These are phyloP conservation scores for Leptinotarsa defecta DNA, from an alignment of 1,140 invertebrate genomes.

Conservation along the genomic window DNA sequence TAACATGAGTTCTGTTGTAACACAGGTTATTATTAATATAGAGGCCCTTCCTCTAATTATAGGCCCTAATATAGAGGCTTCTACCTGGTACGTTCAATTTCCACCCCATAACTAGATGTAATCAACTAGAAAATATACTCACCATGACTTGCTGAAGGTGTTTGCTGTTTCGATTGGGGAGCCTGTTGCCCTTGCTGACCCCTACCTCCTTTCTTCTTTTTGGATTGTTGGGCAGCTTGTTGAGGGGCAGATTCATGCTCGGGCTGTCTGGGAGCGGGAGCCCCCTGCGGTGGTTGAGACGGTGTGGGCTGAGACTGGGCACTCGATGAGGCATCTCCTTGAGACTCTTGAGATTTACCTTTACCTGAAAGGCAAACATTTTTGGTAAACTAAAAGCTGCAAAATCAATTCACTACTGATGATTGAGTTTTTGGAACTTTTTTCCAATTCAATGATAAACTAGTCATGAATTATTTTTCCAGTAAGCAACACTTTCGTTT, in stretches of 20 bases:
- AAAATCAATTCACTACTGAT: too few relatives aligned
- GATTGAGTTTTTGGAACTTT: too few relatives aligned
- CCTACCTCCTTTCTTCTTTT: conserved; percentile 2
- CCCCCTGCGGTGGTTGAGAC: not conserved
- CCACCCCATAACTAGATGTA: not conserved
- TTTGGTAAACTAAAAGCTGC: too few relatives aligned
- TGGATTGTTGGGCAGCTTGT: not conserved
- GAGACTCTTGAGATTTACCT: not conserved
- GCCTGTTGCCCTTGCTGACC: not conserved
- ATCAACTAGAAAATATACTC: not conserved
- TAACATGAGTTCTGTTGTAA: too few relatives aligned
- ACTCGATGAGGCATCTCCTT: not conserved
- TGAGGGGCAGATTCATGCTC: not conserved
- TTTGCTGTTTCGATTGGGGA: not conserved
- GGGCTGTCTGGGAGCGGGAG: not conserved
- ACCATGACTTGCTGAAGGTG: not conserved
- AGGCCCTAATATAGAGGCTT: too few relatives aligned
- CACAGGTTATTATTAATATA: too few relatives aligned
- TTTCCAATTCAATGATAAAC: too few relatives aligned
- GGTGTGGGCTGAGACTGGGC: not conserved
- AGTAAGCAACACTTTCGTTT: too few relatives aligned
- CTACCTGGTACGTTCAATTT: not conserved
- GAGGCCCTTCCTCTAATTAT: too few relatives aligned
- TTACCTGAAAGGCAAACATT: not conserved
- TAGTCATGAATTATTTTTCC: too few relatives aligned